Conservation (phyloP, 2,888 invertebrate genomes). For the Cephus pygmeus region DNA sequence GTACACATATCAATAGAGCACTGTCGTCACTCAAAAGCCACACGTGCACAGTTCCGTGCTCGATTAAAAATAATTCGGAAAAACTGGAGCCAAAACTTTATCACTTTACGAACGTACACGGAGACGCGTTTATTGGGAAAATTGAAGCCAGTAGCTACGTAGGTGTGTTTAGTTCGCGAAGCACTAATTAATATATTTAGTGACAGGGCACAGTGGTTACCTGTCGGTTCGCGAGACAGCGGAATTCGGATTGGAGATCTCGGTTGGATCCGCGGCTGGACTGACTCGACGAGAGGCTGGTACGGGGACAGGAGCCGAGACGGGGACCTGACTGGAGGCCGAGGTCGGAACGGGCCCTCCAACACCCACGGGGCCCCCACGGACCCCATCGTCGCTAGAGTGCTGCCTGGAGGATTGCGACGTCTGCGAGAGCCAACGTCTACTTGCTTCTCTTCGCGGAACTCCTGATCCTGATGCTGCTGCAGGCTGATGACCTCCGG, state of each 20-base stretch:
- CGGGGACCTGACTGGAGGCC: conserved; percentile 53
- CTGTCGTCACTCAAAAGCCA: not conserved
- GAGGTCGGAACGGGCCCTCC: conserved; percentile 64
- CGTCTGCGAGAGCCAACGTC: conserved; percentile 57
- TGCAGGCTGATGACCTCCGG: conserved; percentile 53
- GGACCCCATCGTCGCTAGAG: conserved; percentile 49
- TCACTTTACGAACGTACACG: not conserved
- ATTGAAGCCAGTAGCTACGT: not conserved
- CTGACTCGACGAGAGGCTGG: conserved; percentile 63
- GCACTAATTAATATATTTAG: not conserved
- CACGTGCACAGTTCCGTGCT: not conserved
- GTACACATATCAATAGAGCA: not conserved
- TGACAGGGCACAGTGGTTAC: conserved; percentile 36
- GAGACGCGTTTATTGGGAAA: not conserved
- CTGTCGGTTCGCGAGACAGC: conserved; percentile 52
- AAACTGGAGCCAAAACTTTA: not conserved
- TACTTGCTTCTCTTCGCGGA: conserved; percentile 50
- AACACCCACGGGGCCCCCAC: conserved; percentile 55
- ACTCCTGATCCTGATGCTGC: conserved; percentile 60
- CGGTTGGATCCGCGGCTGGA: conserved; percentile 66
- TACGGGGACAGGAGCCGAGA: conserved; percentile 42
- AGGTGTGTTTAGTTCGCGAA: not conserved
- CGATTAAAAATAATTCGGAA: not conserved
- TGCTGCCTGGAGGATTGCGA: conserved; percentile 55
- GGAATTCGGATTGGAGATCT: conserved; percentile 45